A percentile compares a stretch with the other conserved stretches of the same genome.
Conservation (phyloP, 2,113 vertebrate genomes). For the Cheirogaleus medius region DNA sequence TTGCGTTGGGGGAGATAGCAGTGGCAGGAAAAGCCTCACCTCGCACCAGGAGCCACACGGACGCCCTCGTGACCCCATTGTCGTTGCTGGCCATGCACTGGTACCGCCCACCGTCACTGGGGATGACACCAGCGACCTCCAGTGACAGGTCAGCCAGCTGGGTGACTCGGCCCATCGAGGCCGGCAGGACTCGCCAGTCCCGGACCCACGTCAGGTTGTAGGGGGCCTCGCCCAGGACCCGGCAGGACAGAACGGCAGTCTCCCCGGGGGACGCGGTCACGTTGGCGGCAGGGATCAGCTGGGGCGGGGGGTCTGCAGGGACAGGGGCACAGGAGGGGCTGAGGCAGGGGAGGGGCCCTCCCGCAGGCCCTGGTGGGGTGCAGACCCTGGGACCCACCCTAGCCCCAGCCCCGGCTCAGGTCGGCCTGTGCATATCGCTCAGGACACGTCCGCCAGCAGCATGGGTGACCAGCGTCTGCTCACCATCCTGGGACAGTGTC, state of each 20-base stretch:
- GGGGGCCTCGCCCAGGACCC: constrained; percentile 84
- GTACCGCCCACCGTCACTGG: constrained; percentile 88
- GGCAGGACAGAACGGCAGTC: constrained; percentile 87
- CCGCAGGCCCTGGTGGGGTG: not conserved
- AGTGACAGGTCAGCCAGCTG: constrained; percentile 86
- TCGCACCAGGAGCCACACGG: constrained; percentile 90
- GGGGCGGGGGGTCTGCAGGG: constrained; percentile 88
- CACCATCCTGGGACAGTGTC: fast-evolving
- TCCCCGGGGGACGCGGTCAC: constrained; percentile 88
- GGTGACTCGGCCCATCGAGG: constrained; percentile 70
- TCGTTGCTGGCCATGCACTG: constrained; percentile 87
- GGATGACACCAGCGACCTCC: constrained; percentile 82
- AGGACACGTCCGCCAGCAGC: not conserved
- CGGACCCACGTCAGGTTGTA: constrained; percentile 93
- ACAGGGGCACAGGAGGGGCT: not conserved
- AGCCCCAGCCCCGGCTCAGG: not conserved
- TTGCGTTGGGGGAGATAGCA: too few species aligned
- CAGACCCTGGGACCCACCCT: not conserved
- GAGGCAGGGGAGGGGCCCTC: not conserved
- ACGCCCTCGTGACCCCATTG: constrained; percentile 82
- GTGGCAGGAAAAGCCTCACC: constrained; percentile 80
- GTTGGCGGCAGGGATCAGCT: constrained; percentile 84
- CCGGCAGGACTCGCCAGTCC: constrained; percentile 77
- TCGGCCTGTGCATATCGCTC: not conserved
- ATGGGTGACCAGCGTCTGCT: not conserved